Evolutionary conservation across 2,888 invertebrate species (phyloP).

Genomic region (Thereva unica): DNA sequence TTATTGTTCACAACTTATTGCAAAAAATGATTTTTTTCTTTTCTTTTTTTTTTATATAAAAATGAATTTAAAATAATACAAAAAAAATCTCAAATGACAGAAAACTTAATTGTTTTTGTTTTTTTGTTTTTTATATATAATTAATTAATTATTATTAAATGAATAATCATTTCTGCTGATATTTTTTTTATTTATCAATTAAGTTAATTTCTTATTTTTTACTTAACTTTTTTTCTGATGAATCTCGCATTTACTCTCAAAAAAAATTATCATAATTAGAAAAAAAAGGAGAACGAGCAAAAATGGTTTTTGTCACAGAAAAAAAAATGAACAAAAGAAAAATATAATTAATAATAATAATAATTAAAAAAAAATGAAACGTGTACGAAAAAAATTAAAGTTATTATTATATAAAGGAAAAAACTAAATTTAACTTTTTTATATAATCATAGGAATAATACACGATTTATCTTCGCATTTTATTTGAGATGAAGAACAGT

Average conservation of each 20-base stretch:
- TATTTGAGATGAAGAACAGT: not conserved
- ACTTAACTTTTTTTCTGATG: too few relatives aligned
- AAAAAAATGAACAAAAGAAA: constrained; percentile 22
- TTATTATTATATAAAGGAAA: too few relatives aligned
- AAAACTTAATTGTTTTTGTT: constrained; percentile 34
- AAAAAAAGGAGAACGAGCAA: too few relatives aligned
- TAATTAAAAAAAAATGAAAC: constrained; percentile 2
- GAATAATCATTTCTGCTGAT: too few relatives aligned
- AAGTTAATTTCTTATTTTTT: too few relatives aligned
- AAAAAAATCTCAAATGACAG: constrained; percentile 41
- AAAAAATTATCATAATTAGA: too few relatives aligned
- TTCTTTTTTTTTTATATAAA: constrained; percentile 39
- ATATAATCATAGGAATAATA: constrained; percentile 18
- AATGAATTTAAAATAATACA: constrained; percentile 39
- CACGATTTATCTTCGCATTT: constrained; percentile 12
- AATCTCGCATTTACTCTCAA: too few relatives aligned
- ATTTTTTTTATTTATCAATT: too few relatives aligned
- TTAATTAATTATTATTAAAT: constrained; percentile 22
- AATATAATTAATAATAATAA: constrained; percentile 30
- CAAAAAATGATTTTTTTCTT: constrained; percentile 28
- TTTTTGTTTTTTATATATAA: constrained; percentile 36
- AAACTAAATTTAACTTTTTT: not conserved
- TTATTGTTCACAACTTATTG: constrained; percentile 44
- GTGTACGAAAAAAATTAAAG: too few relatives aligned
- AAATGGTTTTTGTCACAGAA: not conserved